These are phyloP conservation scores for Charadrius vociferus DNA, from an alignment of 2,113 vertebrate genomes.

Conservation along the genomic window DNA sequence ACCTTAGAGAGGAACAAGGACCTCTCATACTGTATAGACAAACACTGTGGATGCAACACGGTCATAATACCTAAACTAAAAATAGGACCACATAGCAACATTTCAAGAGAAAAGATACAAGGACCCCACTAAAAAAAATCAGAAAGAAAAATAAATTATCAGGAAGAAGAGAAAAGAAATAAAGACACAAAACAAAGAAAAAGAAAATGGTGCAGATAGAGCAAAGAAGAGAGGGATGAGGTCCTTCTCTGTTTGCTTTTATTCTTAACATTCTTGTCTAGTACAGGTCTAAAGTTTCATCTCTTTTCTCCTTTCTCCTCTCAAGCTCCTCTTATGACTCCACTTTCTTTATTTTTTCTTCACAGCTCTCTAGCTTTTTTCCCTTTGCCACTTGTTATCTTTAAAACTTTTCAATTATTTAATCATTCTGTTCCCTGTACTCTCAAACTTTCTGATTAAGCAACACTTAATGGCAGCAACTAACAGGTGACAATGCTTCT, in stretches of 20 bases:
- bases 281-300: background rate
- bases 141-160: background rate
- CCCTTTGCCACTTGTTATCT: background rate
- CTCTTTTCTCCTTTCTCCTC: background rate
- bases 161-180: background rate
- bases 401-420: background rate
- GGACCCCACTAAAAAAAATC: background rate
- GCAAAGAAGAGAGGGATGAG: background rate
- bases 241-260: background rate
- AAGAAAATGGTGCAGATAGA: background rate
- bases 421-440: background rate
- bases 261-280: background rate
- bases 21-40: background rate
- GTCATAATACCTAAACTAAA: background rate
- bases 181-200: background rate
- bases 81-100: background rate
- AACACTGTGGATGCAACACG: background rate
- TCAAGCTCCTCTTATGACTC: background rate
- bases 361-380: background rate
- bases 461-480: background rate
- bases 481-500: background rate
- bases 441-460: background rate
- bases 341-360: background rate
- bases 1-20: background rate
- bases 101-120: background rate